A percentile compares a stretch with the other conserved stretches of the same genome.
Evolutionary conservation across 2,888 invertebrate genomes (phyloP).

Genomic region (Nasonovia ribisnigri): DNA sequence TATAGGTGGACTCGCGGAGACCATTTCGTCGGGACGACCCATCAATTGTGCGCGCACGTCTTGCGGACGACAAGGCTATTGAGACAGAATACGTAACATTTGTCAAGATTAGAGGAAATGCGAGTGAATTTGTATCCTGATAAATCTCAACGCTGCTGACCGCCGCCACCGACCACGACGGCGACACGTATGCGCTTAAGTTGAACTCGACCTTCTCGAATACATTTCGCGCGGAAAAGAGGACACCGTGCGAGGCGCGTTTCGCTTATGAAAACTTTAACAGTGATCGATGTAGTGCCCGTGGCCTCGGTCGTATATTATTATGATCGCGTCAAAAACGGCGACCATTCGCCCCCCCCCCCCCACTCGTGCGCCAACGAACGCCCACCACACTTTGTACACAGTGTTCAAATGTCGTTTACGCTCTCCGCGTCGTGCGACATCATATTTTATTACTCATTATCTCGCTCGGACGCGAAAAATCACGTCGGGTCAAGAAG

Average conservation of each 20-base stretch:
- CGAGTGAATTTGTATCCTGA: slow-evolving; percentile 17
- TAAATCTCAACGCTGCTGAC: slow-evolving; percentile 9
- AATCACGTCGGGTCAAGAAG: background rate
- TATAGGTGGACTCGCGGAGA: background rate
- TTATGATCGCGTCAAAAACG: background rate
- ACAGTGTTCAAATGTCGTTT: background rate
- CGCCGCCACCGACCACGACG: background rate
- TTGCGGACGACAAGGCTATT: background rate
- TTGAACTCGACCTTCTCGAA: background rate
- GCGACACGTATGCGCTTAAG: background rate
- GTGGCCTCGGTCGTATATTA: background rate
- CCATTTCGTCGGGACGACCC: background rate
- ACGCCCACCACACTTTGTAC: background rate
- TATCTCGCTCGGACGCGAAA: background rate
- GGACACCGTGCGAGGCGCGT: background rate
- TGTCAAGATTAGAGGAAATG: slow-evolving; percentile 35
- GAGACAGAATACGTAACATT: slow-evolving; percentile 8
- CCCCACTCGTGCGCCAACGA: too few species aligned
- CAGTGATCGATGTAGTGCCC: background rate
- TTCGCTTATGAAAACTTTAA: background rate
- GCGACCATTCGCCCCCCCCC: background rate
- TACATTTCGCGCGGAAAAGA: background rate
- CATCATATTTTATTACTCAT: background rate
- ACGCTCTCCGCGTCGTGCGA: background rate
- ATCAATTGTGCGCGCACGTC: background rate